Conservation (phyloP, 2,113 vertebrate species). For the Ctenodactylus gundi region DNA sequence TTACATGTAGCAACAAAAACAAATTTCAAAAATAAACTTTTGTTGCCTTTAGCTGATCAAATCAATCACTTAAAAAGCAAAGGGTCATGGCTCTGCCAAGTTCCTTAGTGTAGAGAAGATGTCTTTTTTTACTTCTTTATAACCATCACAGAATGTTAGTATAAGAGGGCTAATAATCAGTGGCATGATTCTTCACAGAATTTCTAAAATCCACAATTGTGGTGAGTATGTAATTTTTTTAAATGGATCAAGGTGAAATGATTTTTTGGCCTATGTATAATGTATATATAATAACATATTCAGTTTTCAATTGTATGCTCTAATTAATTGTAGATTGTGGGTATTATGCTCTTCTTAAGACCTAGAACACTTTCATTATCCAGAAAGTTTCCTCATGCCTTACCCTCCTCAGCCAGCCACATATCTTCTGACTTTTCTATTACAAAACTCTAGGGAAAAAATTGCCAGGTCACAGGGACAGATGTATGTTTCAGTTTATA, state of each 20-base stretch:
- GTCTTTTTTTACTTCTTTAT: not conserved
- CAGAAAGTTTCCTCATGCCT: not conserved
- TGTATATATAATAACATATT: not conserved
- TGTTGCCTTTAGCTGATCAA: constrained; percentile 15
- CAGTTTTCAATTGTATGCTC: not conserved
- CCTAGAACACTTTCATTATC: not conserved
- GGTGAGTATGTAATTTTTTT: not conserved
- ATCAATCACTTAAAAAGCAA: constrained; percentile 43
- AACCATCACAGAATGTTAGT: not conserved
- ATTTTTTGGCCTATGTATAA: constrained; percentile 5
- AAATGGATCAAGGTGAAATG: not conserved
- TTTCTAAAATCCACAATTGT: not conserved
- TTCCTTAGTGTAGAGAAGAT: constrained; percentile 31
- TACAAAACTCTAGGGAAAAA: not conserved
- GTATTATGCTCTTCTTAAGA: not conserved
- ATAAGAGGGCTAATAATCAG: not conserved
- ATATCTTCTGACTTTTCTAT: constrained; percentile 17
- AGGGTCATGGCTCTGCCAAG: not conserved
- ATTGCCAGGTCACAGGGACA: not conserved
- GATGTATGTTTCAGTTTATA: not conserved
- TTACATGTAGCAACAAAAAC: constrained; percentile 35
- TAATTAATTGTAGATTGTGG: not conserved
- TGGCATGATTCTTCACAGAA: not conserved
- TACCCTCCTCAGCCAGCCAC: not conserved
- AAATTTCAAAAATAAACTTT: constrained; percentile 37